phyloP scores from a whole-genome alignment of 2,888 invertebrate genomes.

The Phengaris alcon region DNA sequence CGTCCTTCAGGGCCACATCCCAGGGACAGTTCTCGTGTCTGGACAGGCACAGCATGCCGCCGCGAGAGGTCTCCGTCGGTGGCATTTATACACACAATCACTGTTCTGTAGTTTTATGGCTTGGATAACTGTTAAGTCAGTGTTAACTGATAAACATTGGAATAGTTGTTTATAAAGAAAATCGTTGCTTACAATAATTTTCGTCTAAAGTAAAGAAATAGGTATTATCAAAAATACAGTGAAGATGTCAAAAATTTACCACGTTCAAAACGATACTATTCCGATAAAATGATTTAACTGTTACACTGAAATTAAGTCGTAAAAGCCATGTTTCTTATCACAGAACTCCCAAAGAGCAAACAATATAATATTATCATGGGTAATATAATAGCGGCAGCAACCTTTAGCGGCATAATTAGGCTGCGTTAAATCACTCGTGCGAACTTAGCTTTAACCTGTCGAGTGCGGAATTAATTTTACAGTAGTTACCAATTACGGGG shows the following conservation, averaged over 20 bases:
- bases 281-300: no score
- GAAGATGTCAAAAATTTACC: no score
- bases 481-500: background rate
- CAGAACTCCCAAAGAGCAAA: background rate
- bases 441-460: background rate
- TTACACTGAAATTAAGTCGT: background rate
- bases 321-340: conserved; percentile 8
- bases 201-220: background rate
- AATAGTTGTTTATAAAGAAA: background rate
- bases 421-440: conserved; percentile 5
- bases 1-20: conserved; percentile 76
- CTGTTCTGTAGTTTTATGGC: conserved; percentile 24
- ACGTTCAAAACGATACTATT: no score
- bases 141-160: background rate
- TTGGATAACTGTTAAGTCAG: background rate
- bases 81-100: conserved; percentile 60
- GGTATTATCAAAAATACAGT: background rate
- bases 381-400: background rate
- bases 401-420: conserved; percentile 15
- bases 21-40: conserved; percentile 82
- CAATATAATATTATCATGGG: background rate
- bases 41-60: conserved; percentile 82
- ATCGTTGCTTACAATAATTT: background rate
- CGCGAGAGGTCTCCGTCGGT: conserved; percentile 65
- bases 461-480: background rate